Percentiles rank a stretch among this genome's conserved stretches.
phyloP scores from a whole-genome alignment of 2,888 invertebrate species.

The Tetrapedia diversipes region DNA sequence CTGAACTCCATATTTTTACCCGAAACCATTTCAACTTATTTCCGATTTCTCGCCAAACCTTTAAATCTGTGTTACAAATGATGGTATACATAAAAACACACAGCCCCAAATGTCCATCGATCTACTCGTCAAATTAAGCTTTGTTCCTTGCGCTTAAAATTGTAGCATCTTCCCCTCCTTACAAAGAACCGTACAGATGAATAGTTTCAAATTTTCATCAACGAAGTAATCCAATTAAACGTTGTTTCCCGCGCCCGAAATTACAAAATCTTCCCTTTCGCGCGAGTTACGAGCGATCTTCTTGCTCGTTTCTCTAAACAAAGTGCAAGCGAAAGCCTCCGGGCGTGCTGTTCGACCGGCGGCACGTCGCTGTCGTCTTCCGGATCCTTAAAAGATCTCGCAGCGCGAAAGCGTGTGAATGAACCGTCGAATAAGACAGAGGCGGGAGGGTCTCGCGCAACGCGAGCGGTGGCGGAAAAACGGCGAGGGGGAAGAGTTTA shows the following conservation, averaged over 20 bases:
- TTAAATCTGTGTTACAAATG: too few relatives aligned
- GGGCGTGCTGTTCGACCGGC: neutral
- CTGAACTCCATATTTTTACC: too few relatives aligned
- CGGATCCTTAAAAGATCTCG: conserved; percentile 2
- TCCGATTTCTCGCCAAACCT: too few relatives aligned
- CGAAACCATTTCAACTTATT: too few relatives aligned
- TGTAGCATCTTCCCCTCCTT: too few relatives aligned
- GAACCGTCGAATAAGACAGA: conserved; percentile 7
- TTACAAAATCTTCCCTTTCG: neutral
- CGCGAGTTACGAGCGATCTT: neutral
- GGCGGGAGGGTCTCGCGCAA: neutral
- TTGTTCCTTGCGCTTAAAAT: too few relatives aligned
- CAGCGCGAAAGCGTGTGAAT: neutral
- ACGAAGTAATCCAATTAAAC: neutral
- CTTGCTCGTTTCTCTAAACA: neutral
- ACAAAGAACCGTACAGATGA: too few relatives aligned
- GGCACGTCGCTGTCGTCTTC: conserved; percentile 2
- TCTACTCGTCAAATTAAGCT: too few relatives aligned
- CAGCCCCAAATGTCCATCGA: too few relatives aligned
- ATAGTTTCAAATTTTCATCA: neutral
- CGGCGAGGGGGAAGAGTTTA: conserved; percentile 24
- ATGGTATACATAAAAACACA: too few relatives aligned
- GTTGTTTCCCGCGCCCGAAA: neutral
- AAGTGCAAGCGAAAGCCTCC: neutral
- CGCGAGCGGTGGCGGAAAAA: conserved; percentile 4